Evolutionary conservation across 2,888 invertebrate species (phyloP).

Genomic region (Rhyacophila evoluta): DNA sequence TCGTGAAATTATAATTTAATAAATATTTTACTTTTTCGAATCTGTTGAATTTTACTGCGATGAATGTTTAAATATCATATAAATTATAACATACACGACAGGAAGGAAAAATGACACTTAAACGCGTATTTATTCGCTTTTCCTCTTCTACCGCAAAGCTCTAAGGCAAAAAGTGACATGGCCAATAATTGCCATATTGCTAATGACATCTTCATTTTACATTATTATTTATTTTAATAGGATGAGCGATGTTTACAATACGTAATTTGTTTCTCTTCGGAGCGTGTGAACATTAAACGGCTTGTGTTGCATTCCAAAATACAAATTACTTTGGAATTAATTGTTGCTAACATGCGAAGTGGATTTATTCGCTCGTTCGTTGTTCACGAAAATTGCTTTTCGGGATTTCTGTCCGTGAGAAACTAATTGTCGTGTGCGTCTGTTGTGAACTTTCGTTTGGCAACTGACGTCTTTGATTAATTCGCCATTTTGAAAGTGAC

Average conservation of each 20-base stretch:
- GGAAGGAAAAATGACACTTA: too few species aligned
- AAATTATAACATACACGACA: too few species aligned
- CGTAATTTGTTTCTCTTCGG: neutral
- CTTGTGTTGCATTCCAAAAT: neutral
- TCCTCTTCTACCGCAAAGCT: too few species aligned
- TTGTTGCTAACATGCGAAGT: neutral
- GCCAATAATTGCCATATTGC: too few species aligned
- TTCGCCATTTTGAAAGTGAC: conserved; percentile 2
- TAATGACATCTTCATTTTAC: too few species aligned
- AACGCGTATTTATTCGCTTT: too few species aligned
- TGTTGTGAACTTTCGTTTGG: conserved; percentile 1
- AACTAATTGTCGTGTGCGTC: neutral
- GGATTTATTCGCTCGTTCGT: neutral
- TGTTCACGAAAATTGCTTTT: neutral
- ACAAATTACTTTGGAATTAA: neutral
- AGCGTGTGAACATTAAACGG: neutral
- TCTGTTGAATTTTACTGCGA: too few species aligned
- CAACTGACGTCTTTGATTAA: conserved; percentile 5
- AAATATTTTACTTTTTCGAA: too few species aligned
- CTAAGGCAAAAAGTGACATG: too few species aligned
- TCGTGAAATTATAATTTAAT: too few species aligned
- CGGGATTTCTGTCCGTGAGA: neutral
- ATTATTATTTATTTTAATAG: too few species aligned
- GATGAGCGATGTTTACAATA: neutral
- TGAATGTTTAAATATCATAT: too few species aligned